Percentiles rank a stretch among this genome's conserved stretches.
These are phyloP conservation scores for Orthosia cruda DNA, from an alignment of 2,888 invertebrate genomes.

Conservation along the genomic window DNA sequence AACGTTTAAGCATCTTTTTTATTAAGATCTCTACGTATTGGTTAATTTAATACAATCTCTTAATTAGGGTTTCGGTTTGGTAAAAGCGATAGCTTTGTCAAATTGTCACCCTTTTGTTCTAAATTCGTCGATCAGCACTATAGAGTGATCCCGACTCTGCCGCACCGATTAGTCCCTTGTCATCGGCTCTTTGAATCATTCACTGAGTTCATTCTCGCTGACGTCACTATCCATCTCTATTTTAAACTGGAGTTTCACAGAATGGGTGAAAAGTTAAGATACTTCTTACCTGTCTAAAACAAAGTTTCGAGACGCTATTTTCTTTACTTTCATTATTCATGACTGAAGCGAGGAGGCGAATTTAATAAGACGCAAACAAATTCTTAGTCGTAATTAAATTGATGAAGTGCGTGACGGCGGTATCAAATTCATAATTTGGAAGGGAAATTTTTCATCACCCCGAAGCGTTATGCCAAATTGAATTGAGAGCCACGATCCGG, in stretches of 20 bases:
- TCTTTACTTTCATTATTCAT: slow-evolving; percentile 73
- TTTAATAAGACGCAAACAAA: slow-evolving; percentile 79
- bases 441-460: slow-evolving; percentile 88
- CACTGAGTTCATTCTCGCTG: slow-evolving; percentile 57
- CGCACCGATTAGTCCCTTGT: slow-evolving; percentile 79
- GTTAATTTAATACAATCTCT: background rate
- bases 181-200: slow-evolving; percentile 71
- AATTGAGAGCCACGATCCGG: slow-evolving; percentile 82
- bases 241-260: slow-evolving; percentile 37
- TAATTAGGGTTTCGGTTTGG: slow-evolving; percentile 28
- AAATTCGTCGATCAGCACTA: slow-evolving; percentile 72
- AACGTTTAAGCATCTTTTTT: background rate
- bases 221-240: slow-evolving; percentile 56
- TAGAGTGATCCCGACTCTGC: slow-evolving; percentile 70
- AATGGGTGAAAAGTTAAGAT: slow-evolving; percentile 18
- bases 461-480: slow-evolving; percentile 84
- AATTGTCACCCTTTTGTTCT: slow-evolving; percentile 58
- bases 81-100: slow-evolving; percentile 59
- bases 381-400: slow-evolving; percentile 84
- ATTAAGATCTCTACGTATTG: background rate
- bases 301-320: slow-evolving; percentile 39
- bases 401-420: slow-evolving; percentile 85
- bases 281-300: slow-evolving; percentile 20
- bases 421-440: slow-evolving; percentile 87
- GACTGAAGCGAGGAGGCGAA: slow-evolving; percentile 70